Evolutionary conservation across 2,888 invertebrate genomes (phyloP), one percentile per base, ranked within the genome.

Genomic region (Terebella lapidaria): DNA sequence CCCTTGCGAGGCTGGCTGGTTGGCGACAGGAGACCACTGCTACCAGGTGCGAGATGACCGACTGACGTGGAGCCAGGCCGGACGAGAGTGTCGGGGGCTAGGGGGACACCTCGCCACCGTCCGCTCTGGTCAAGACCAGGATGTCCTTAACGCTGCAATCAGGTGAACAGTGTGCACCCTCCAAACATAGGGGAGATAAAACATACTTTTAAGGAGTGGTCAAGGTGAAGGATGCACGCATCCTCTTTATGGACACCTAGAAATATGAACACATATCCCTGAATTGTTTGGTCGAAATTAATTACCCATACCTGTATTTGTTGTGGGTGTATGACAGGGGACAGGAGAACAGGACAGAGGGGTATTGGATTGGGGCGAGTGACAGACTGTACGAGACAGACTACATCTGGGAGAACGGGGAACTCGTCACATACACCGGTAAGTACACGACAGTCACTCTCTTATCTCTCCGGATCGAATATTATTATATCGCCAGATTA

Each of bases 301-400:
- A n/a, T n/a, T n/a, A n/a, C n/a, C n/a, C n/a, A n/a, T n/a, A n/a
- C n/a, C n/a, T n/a, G n/a, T n/a, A n/a, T n/a, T n/a, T n/a, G n/a
- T n/a, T n/a, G n/a, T n/a, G n/a, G n/a, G n/a, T n/a, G n/a, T n/a
- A n/a, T n/a, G n/a, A n/a, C n/a, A n/a, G n/a, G n/a, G n/a, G n/a
- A n/a, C n/a, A n/a, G n/a, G 10, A 35, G 42, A n/a, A 15, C 42
- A 35, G 42, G 42, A 35, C 10, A 10, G 42, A 60, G 24, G 56
- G 59, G 35, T 89, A 88, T 81, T 91, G 91, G 91, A 87, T 91
- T 49, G 90, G 91, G 29, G 90, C 89, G 1, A 87, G 89, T 0
- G 90, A 91, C 74, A 84, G 85, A 66, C 84, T 85, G 49, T 87
- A 87, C 71, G 91, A 91, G 76, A 89, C 89, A 30, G 88, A 89